Conservation (phyloP, 2,888 invertebrate species). For the Nomada fucata region DNA sequence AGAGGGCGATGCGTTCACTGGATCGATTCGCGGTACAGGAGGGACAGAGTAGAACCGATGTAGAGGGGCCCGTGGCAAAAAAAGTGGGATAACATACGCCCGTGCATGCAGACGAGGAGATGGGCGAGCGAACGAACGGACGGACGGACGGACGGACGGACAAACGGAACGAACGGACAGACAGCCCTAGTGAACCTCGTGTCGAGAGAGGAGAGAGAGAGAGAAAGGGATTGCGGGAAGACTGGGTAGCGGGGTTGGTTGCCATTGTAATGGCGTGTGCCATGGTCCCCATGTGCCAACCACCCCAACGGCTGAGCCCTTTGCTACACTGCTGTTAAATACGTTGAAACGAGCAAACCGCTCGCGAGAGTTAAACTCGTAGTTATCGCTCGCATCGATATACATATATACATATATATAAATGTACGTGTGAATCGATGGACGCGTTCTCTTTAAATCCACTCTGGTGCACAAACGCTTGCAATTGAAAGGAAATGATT, state of each 20-base stretch:
- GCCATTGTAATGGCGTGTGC: conserved; percentile 78
- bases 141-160: conserved; percentile 60
- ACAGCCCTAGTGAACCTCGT: conserved; percentile 73
- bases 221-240: conserved; percentile 60
- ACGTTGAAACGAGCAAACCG: conserved; percentile 72
- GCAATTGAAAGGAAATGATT: conserved; percentile 72
- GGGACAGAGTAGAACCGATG: conserved; percentile 58
- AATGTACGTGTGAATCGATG: conserved; percentile 61
- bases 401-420: conserved; percentile 26
- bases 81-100: conserved; percentile 76
- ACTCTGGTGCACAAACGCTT: conserved; percentile 61
- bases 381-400: conserved; percentile 75
- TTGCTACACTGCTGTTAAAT: conserved; percentile 72
- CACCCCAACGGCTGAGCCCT: conserved; percentile 74
- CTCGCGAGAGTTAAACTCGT: conserved; percentile 74
- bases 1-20: conserved; percentile 70
- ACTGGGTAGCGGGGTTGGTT: conserved; percentile 59
- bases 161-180: conserved; percentile 69
- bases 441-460: conserved; percentile 72
- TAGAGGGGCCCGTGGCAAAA: conserved; percentile 73
- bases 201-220: conserved; percentile 65
- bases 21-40: conserved; percentile 71
- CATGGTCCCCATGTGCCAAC: conserved; percentile 76
- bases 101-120: conserved; percentile 70
- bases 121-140: conserved; percentile 62